phyloP scores from a whole-genome alignment of 2,888 invertebrate species.

The Agrochola lychnidis region DNA sequence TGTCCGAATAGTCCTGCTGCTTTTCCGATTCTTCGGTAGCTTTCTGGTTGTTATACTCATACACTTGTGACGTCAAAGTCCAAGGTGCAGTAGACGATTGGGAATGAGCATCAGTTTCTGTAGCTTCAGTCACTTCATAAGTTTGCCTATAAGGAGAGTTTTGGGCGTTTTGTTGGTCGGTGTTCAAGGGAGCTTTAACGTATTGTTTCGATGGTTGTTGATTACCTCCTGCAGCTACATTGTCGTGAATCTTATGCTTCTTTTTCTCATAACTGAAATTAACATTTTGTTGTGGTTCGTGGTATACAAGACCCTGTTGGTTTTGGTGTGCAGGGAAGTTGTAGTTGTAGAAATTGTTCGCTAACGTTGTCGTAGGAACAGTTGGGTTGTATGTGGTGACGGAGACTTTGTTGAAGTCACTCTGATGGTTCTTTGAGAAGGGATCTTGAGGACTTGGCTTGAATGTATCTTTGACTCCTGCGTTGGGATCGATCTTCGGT shows the following conservation, averaged over 20 bases:
- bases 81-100: constrained; percentile 82
- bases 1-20: constrained; percentile 74
- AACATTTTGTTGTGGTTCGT: constrained; percentile 75
- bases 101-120: constrained; percentile 79
- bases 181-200: constrained; percentile 74
- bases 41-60: constrained; percentile 75
- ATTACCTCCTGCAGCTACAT: constrained; percentile 79
- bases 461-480: constrained; percentile 78
- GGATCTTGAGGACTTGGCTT: constrained; percentile 89
- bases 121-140: constrained; percentile 87
- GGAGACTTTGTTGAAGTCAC: constrained; percentile 79
- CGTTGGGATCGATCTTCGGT: constrained; percentile 84
- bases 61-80: constrained; percentile 80
- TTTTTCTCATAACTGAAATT: constrained; percentile 79
- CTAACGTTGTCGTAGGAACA: constrained; percentile 76
- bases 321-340: constrained; percentile 80
- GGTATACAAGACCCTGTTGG: constrained; percentile 79
- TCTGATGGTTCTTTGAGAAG: constrained; percentile 81
- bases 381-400: constrained; percentile 85
- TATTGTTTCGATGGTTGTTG: constrained; percentile 82
- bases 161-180: constrained; percentile 69
- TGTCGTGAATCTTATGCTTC: constrained; percentile 82
- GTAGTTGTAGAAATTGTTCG: constrained; percentile 79
- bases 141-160: constrained; percentile 76
- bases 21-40: constrained; percentile 77